These are phyloP conservation scores for Caenorhabditis sulstoni DNA, from an alignment of 2,888 invertebrate species.

Conservation along the genomic window DNA sequence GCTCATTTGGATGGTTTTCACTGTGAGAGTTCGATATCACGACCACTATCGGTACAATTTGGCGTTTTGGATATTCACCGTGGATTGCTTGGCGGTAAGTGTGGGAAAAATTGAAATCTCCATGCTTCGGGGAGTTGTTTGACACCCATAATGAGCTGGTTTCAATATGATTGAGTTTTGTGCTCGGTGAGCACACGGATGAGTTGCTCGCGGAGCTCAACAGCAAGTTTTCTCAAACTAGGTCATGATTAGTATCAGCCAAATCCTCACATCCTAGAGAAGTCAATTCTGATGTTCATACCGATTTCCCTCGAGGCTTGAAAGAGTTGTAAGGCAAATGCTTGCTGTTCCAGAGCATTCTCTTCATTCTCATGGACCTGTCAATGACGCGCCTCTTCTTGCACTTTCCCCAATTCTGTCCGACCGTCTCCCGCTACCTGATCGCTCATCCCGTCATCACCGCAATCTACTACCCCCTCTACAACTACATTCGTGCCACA, in stretches of 20 bases:
- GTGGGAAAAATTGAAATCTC: neutral
- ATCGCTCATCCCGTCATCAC: slow-evolving; percentile 8
- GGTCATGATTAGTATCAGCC: too few relatives aligned
- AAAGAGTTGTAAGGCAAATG: too few relatives aligned
- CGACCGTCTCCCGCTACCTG: slow-evolving; percentile 16
- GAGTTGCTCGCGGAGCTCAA: too few relatives aligned
- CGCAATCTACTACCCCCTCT: slow-evolving; percentile 28
- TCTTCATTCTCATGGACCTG: slow-evolving; percentile 27
- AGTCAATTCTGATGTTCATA: too few relatives aligned
- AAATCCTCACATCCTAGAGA: too few relatives aligned
- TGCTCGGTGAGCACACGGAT: neutral
- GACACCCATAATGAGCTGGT: neutral
- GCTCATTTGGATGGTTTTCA: slow-evolving; percentile 13
- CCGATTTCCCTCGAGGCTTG: too few relatives aligned
- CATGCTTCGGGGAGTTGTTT: neutral
- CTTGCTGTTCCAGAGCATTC: slow-evolving; percentile 19
- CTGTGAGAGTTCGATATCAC: neutral
- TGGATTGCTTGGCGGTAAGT: slow-evolving; percentile 35
- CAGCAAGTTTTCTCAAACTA: too few relatives aligned
- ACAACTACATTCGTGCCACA: slow-evolving; percentile 34
- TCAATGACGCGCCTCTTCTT: slow-evolving; percentile 38
- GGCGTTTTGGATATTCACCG: slow-evolving; percentile 18
- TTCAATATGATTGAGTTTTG: neutral
- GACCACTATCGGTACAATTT: slow-evolving; percentile 5
- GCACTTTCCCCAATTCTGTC: slow-evolving; percentile 34